A percentile compares a stretch with the other conserved stretches of the same genome.
Evolutionary conservation across 2,113 vertebrate genomes (phyloP).

Genomic region (Grammomys dolichurus): DNA sequence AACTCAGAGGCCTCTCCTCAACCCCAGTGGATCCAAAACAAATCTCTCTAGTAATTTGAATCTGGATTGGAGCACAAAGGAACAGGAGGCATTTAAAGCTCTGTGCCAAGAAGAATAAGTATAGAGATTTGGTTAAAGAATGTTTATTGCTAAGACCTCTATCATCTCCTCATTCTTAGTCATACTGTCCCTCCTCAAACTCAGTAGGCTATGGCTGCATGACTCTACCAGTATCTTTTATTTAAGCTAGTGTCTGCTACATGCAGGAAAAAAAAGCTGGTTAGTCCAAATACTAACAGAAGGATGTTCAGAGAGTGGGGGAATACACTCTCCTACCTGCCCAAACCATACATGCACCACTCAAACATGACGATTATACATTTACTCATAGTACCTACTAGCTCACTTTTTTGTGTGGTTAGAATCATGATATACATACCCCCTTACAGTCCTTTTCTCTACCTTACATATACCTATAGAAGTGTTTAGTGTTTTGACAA

Average conservation of each 20-base stretch:
- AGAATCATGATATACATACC: neutral
- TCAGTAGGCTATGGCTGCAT: neutral
- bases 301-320: neutral
- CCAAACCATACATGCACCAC: neutral
- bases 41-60: neutral
- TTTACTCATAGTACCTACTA: neutral
- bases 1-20: neutral
- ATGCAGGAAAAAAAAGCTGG: slow-evolving; percentile 5
- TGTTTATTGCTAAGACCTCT: slow-evolving; percentile 1
- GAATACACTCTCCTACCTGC: neutral
- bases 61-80: neutral
- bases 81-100: neutral
- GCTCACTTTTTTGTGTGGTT: neutral
- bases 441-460: slow-evolving; percentile 8
- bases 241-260: slow-evolving; percentile 41
- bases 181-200: neutral
- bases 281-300: slow-evolving; percentile 19
- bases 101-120: neutral
- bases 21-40: neutral
- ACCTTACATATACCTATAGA: slow-evolving; percentile 1
- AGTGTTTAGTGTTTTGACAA: neutral
- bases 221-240: neutral
- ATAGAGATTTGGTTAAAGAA: neutral
- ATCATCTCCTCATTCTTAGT: neutral
- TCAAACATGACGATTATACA: neutral